These are phyloP conservation scores for Punctoribates punctum DNA, from an alignment of 2,888 invertebrate genomes.

Conservation along the genomic window DNA sequence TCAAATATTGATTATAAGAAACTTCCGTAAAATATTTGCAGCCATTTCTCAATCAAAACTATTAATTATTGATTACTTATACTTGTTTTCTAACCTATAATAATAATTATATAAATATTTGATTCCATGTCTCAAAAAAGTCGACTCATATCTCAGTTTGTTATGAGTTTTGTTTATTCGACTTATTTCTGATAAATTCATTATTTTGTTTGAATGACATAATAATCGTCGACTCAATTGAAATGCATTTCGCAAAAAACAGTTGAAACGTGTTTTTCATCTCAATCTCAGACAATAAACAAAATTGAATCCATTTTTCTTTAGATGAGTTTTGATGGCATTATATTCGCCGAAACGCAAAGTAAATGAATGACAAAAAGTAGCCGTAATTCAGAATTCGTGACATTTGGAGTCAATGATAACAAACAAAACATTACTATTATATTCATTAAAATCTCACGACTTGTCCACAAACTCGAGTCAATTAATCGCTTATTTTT, in stretches of 20 bases:
- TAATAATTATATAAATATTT: no score
- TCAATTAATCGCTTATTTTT: not conserved
- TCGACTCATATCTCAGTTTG: no score
- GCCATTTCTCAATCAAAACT: not conserved
- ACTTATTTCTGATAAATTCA: not conserved
- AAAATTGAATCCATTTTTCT: not conserved
- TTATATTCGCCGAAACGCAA: not conserved
- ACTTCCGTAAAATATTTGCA: slow-evolving; percentile 24
- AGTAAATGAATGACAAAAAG: slow-evolving; percentile 15
- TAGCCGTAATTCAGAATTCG: slow-evolving; percentile 20
- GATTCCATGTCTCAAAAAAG: no score
- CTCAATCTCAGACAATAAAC: not conserved
- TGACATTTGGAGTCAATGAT: not conserved
- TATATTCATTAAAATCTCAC: not conserved
- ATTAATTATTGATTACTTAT: slow-evolving; percentile 8
- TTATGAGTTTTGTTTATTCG: not conserved
- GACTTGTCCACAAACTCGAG: not conserved
- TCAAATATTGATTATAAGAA: slow-evolving; percentile 23
- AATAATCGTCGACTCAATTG: not conserved
- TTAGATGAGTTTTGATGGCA: not conserved
- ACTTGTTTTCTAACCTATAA: not conserved
- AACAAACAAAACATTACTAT: not conserved
- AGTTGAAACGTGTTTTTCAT: not conserved
- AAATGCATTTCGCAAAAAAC: not conserved
- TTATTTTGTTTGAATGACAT: slow-evolving; percentile 14